Percentiles rank a stretch among this genome's conserved stretches.
These are phyloP conservation scores for Oxygymnocypris stewartii DNA, from an alignment of 2,113 vertebrate species.

Conservation along the genomic window DNA sequence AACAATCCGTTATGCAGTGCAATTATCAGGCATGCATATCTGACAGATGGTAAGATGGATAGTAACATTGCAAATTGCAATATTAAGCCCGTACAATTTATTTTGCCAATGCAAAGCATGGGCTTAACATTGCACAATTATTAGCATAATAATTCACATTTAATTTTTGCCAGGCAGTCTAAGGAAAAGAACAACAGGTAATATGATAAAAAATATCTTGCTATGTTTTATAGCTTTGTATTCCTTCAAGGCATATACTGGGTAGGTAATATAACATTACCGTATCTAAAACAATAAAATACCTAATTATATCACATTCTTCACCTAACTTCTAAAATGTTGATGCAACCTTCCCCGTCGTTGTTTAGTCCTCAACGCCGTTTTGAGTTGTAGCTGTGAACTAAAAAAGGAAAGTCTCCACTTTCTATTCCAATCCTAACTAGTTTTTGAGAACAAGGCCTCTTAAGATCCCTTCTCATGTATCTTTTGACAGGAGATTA, in stretches of 20 bases:
- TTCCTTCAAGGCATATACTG: background rate
- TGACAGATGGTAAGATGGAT: slow-evolving; percentile 9
- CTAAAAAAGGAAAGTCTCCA: background rate
- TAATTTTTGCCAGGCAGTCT: background rate
- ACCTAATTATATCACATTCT: background rate
- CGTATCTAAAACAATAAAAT: background rate
- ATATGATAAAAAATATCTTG: background rate
- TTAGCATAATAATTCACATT: background rate
- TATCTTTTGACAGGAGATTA: too few species aligned
- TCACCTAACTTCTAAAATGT: background rate
- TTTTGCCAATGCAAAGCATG: background rate
- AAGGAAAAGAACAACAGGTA: background rate
- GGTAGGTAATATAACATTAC: background rate
- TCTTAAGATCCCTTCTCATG: too few species aligned
- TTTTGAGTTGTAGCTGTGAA: background rate
- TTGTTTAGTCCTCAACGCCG: background rate
- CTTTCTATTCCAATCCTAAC: too few species aligned
- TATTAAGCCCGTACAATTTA: background rate
- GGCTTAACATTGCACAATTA: background rate
- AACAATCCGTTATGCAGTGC: background rate
- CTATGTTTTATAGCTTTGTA: background rate
- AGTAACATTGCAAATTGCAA: slow-evolving; percentile 2
- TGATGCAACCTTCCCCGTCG: background rate
- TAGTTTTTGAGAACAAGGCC: too few species aligned
- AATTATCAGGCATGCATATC: background rate